Evolutionary conservation across 2,888 invertebrate genomes (phyloP), one percentile per base, ranked within the genome.

Genomic region (Rotaria sp.): DNA sequence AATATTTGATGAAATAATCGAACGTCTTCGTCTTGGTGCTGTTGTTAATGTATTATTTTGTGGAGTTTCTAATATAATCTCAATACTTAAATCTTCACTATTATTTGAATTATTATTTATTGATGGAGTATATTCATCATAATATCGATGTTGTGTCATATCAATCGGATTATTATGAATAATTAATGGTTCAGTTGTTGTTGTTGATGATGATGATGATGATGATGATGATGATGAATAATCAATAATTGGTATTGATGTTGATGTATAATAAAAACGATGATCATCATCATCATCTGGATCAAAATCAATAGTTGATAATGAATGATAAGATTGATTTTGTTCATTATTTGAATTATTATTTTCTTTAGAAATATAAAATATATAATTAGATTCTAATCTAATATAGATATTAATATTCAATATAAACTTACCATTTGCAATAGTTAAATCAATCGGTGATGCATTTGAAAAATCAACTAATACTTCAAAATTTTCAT

Each of bases 31-130:
- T 80, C 80, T 26, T 13, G 45, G 13, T 45, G 21, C 11, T 45
- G 45, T 2, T 45, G 80, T 26, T 80, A 45, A 80, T 11, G 80
- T 45, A 45, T 80, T 26, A n/a, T 45, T 24, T n/a, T 41, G 41
- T 80, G 80, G 24, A 80, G 0, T 80, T 80, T 80, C 80, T 45
- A 80, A 45, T 21, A 80, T 80, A 11, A 80, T 41, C n/a, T 80
- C 45, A 26, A 80, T 45, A 80, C 45, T 80, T 45, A 80, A 80
- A 80, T 80, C 45, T n/a, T 80, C 80, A 80, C 26, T 45, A 45
- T 21, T 2, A 80, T 45, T 38, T 18, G 26, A 1, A 55, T 26
- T 26, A 55, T 26, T 26, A 55, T 26, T 55, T 1, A 67, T 67
- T 35, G 15, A 35, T 67, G 67, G 21, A 13, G 35, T 38, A 35